Evolutionary conservation across 2,113 vertebrate species (phyloP), one percentile per base, ranked within the genome.

Genomic region (Gymnogyps californianus): DNA sequence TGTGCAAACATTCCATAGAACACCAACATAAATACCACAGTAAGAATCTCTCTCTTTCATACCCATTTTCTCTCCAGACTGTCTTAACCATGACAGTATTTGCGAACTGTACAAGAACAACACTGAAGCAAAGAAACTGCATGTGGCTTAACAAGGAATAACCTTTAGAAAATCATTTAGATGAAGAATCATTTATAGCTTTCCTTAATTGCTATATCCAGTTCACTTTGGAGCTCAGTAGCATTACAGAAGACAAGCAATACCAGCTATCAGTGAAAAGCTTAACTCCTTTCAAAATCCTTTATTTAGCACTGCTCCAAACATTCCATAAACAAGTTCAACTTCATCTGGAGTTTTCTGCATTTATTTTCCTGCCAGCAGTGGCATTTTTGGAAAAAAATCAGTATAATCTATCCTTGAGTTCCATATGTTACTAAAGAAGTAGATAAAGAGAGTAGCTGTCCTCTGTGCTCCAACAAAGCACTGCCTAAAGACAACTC

Each of bases 141-240:
- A 65, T 10, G 47, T n/a, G 36, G 47, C 22, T 78, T 79, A 84
- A 92, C 28, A 82, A 82, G 59, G 44, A 94, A 93, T 47, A 96
- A 96, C 71, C 78, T 91, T 90, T 91, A 52, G 70, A 93, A 97
- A 91, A 77, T 54, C 28, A 74, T 87, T 95, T 61, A 76, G 44
- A 91, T 84, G 52, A 96, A 94, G 58, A 93, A 69, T 65, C 77
- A 54, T 90, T 72, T 90, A 69, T 20, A 71, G 46, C 38, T 77
- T 86, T 62, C 70, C 59, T 87, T 87, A 89, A 92, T 13, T 94
- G 84, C 78, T 72, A 61, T 11, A 65, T 5, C 6, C 58, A 51
- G 54, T 25, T 89, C 54, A 32, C 70, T 85, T 32, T 46, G 54
- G 58, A 91, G 65, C 13, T 65, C 61, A 1, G 4, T 4, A 83